A percentile compares a stretch with the other conserved stretches of the same genome.
Evolutionary conservation across 2,888 invertebrate genomes (phyloP).

Genomic region (Portevinia maculata): DNA sequence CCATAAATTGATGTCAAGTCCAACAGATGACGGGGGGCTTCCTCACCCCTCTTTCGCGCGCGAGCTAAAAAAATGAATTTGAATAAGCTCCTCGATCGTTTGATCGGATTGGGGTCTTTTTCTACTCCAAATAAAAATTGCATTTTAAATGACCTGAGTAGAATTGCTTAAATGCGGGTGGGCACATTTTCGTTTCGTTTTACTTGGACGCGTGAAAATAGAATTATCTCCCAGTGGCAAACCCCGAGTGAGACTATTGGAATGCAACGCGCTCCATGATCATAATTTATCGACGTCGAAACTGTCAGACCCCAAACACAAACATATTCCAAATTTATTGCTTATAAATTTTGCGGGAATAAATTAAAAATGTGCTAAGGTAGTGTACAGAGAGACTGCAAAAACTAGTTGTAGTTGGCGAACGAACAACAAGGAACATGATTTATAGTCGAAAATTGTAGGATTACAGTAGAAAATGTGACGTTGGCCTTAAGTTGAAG

Average conservation of each 20-base stretch:
- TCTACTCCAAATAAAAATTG: conserved; percentile 41
- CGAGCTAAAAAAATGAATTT: conserved; percentile 21
- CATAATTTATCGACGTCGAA: conserved; percentile 61
- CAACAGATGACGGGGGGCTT: conserved; percentile 22
- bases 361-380: conserved; percentile 64
- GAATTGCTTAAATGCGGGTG: conserved; percentile 53
- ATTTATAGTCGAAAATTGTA: conserved; percentile 57
- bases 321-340: conserved; percentile 50
- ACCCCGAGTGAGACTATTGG: conserved; percentile 35
- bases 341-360: conserved; percentile 57
- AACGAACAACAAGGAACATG: conserved; percentile 41
- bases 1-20: conserved; percentile 72
- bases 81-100: conserved; percentile 31
- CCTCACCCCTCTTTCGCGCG: neutral
- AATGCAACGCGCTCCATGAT: conserved; percentile 49
- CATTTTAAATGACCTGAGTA: conserved; percentile 44
- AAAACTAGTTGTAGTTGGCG: neutral
- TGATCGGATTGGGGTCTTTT: neutral
- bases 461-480: conserved; percentile 34
- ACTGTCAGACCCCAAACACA: conserved; percentile 44
- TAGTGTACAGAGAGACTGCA: conserved; percentile 18
- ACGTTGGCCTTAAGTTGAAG: conserved; percentile 14
- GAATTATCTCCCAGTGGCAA: conserved; percentile 30
- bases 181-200: conserved; percentile 22
- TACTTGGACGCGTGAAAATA: conserved; percentile 4